Evolutionary conservation across 2,888 invertebrate species (phyloP).

Genomic region (Thymelicus sylvestris): DNA sequence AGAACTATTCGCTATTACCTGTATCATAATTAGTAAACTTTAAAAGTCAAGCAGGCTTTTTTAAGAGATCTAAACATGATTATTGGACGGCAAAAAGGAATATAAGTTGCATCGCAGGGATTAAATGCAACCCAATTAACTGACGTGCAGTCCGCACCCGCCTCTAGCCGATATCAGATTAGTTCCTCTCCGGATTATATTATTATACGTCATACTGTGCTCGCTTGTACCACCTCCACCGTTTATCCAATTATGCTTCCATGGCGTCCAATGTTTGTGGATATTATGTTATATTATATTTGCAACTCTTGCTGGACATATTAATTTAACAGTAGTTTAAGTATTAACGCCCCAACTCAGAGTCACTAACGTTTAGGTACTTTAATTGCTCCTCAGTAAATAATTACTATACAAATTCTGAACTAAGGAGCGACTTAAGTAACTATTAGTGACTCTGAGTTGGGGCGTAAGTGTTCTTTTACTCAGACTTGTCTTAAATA

Average conservation of each 20-base stretch:
- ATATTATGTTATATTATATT: constrained; percentile 50
- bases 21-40: neutral
- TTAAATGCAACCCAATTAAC: constrained; percentile 81
- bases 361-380: no score
- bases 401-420: no score
- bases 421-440: no score
- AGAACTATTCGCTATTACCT: neutral
- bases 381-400: no score
- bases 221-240: constrained; percentile 48
- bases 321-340: no score
- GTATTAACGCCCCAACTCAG: no score
- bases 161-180: constrained; percentile 77
- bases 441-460: no score
- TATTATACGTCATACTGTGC: constrained; percentile 66
- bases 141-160: constrained; percentile 69
- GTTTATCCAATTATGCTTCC: constrained; percentile 66
- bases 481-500: no score
- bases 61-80: constrained; percentile 41
- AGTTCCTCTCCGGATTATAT: constrained; percentile 76
- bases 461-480: no score
- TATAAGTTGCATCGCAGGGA: constrained; percentile 77
- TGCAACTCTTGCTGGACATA: neutral
- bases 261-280: constrained; percentile 69
- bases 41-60: neutral
- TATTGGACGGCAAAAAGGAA: constrained; percentile 68